A percentile compares a stretch with the other conserved stretches of the same genome.
These are phyloP conservation scores for Dynastes hyllus DNA, from an alignment of 2,888 invertebrate genomes.

Conservation along the genomic window DNA sequence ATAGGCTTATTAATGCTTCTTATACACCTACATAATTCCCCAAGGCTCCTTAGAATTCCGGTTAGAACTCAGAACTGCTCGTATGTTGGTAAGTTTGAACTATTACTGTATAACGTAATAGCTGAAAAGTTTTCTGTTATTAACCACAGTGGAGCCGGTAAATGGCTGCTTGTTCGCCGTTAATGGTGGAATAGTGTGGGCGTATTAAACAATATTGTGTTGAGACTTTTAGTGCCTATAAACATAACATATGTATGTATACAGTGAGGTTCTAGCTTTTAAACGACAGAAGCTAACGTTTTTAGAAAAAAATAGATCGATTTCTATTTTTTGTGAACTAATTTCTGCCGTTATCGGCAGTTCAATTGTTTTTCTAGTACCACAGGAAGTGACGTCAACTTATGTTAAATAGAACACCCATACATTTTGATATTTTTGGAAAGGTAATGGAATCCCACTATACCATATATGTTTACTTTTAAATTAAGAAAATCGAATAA, in stretches of 20 bases:
- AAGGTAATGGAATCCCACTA: no score
- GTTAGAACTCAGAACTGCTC: background rate
- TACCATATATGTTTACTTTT: no score
- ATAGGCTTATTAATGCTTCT: background rate
- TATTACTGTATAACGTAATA: slow-evolving; percentile 17
- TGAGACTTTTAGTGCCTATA: background rate
- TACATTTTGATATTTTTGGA: no score
- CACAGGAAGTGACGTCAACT: no score
- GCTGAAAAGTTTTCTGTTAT: slow-evolving; percentile 4
- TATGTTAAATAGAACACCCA: no score
- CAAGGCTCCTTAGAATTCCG: background rate
- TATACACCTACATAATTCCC: background rate
- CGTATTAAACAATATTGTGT: background rate
- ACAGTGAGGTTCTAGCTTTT: no score
- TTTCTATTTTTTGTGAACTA: no score
- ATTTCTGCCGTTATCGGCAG: no score
- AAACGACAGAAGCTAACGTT: no score
- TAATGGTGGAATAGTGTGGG: background rate
- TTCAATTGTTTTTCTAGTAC: no score
- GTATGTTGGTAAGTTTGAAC: slow-evolving; percentile 11
- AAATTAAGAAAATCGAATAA: no score
- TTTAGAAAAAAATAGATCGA: no score
- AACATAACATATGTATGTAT: background rate
- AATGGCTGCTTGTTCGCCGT: background rate
- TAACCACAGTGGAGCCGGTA: background rate